Evolutionary conservation across 2,888 invertebrate genomes (phyloP).

Genomic region (Chymomyza amoena): DNA sequence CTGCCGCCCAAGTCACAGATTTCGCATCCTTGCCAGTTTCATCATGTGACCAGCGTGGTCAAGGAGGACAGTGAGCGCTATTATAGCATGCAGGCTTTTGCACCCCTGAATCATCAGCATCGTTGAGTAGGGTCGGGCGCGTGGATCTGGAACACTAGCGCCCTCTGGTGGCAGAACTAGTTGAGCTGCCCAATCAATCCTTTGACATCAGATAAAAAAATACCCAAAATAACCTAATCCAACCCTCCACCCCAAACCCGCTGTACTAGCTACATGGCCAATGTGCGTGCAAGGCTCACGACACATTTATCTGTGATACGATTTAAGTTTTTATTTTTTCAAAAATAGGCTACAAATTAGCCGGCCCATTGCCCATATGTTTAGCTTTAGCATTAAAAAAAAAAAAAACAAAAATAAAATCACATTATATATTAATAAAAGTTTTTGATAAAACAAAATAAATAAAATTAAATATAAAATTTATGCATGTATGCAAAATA

Average conservation of each 20-base stretch:
- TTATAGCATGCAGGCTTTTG: constrained; percentile 84
- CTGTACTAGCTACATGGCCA: not conserved
- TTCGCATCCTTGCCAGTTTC: constrained; percentile 91
- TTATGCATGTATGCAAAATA: not conserved
- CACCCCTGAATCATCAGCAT: constrained; percentile 75
- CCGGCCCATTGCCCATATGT: constrained; percentile 1
- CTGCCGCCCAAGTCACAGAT: constrained; percentile 89
- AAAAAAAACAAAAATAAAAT: constrained; percentile 11
- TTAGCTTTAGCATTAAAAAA: constrained; percentile 3
- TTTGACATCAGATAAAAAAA: constrained; percentile 23
- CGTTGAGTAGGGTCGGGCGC: constrained; percentile 72
- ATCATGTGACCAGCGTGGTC: constrained; percentile 89
- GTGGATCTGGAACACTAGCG: constrained; percentile 69
- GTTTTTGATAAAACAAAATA: not conserved
- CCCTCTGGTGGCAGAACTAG: constrained; percentile 69
- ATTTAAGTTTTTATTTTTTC: constrained; percentile 36
- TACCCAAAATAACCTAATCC: not conserved
- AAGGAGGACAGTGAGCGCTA: constrained; percentile 83
- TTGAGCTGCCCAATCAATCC: constrained; percentile 16
- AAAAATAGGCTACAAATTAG: not conserved
- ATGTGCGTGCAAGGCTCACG: constrained; percentile 17
- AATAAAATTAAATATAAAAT: not conserved
- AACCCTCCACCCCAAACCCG: constrained; percentile 2
- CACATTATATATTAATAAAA: constrained; percentile 17
- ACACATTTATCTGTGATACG: constrained; percentile 67